These are phyloP conservation scores for Rhamphomyia laevipes DNA, from an alignment of 2,888 invertebrate species.

Conservation along the genomic window DNA sequence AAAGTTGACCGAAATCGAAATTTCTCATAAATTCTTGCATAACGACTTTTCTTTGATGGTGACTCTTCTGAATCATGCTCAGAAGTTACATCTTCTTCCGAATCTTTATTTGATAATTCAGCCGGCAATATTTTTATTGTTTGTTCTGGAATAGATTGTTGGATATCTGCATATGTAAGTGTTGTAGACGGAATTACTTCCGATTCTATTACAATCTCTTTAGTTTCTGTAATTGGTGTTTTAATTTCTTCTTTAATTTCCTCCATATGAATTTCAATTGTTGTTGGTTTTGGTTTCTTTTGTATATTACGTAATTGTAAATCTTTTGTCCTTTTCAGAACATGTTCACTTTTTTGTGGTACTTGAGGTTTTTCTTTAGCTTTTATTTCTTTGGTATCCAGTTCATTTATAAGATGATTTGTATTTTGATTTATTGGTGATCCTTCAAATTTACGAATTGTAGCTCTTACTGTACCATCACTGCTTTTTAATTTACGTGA, in stretches of 20 bases:
- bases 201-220: neutral
- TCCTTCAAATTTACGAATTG: conserved; percentile 13
- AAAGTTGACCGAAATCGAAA: conserved; percentile 27
- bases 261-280: conserved; percentile 7
- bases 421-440: neutral
- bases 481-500: conserved; percentile 28
- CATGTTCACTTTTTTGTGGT: conserved; percentile 28
- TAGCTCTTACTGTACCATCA: conserved; percentile 10
- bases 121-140: neutral
- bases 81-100: neutral
- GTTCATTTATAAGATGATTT: conserved; percentile 11
- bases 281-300: conserved; percentile 2
- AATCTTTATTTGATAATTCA: neutral
- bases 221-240: neutral
- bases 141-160: neutral
- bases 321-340: conserved; percentile 30
- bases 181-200: neutral
- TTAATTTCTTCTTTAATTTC: conserved; percentile 14
- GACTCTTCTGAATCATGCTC: conserved; percentile 13
- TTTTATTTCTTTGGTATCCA: conserved; percentile 27
- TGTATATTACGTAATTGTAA: conserved; percentile 10
- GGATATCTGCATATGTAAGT: neutral
- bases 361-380: conserved; percentile 29
- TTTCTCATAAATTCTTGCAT: conserved; percentile 32
- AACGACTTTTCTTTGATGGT: conserved; percentile 11